Evolutionary conservation across 2,797 vertebrate genomes (phyloP).

Genomic region (Mus caroli): DNA sequence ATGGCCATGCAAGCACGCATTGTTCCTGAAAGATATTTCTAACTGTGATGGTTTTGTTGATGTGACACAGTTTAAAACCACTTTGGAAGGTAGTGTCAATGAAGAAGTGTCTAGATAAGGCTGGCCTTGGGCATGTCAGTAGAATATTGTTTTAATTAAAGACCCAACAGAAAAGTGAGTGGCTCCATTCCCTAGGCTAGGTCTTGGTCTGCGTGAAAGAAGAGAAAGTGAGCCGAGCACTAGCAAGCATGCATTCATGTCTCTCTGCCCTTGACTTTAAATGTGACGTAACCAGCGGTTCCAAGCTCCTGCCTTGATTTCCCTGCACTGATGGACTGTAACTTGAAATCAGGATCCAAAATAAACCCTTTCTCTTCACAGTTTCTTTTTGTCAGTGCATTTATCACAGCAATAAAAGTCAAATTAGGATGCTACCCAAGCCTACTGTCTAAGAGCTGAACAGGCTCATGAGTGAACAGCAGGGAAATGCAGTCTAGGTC

Average conservation of each 20-base stretch:
- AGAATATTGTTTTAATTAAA: background rate
- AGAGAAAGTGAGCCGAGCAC: background rate
- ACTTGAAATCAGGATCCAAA: background rate
- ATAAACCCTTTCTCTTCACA: background rate
- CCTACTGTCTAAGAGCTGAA: background rate
- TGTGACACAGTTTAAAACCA: background rate
- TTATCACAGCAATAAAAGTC: background rate
- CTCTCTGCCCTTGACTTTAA: background rate
- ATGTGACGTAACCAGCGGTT: background rate
- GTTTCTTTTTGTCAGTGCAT: background rate
- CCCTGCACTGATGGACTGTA: background rate
- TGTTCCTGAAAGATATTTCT: background rate
- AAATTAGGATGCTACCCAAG: background rate
- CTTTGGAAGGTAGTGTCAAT: background rate
- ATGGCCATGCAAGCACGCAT: background rate
- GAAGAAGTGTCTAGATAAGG: background rate
- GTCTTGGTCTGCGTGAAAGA: background rate
- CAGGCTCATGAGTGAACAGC: background rate
- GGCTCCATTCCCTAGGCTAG: background rate
- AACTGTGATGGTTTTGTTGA: background rate
- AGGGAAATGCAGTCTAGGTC: background rate
- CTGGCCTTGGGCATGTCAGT: background rate
- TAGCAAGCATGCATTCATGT: background rate
- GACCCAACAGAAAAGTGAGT: background rate
- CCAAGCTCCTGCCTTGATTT: background rate